Conservation (phyloP, 1,140 invertebrate species). For the Helicoverpa zea region DNA sequence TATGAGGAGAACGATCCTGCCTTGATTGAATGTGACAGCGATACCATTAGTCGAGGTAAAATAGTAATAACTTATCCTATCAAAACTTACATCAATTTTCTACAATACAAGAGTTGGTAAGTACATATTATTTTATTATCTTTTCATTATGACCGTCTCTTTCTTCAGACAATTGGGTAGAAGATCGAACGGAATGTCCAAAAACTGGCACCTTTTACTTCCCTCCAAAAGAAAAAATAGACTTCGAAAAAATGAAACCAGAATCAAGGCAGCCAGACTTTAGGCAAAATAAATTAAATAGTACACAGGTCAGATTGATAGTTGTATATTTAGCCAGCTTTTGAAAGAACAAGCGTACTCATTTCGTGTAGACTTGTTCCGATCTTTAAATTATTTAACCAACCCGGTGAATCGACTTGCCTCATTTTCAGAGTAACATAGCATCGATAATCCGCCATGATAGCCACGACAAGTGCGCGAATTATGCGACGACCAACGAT, state of each 20-base stretch:
- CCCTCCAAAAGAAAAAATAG: constrained; percentile 74
- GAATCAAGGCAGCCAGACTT: constrained; percentile 76
- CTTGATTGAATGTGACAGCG: too few species aligned
- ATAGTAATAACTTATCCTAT: too few species aligned
- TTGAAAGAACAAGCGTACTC: too few species aligned
- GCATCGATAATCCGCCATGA: constrained; percentile 71
- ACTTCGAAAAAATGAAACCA: constrained; percentile 73
- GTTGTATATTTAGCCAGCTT: background rate
- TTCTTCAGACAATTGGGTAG: constrained; percentile 78
- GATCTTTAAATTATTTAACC: background rate
- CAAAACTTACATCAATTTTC: too few species aligned
- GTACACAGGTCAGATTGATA: constrained; percentile 67
- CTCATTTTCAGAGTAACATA: constrained; percentile 67
- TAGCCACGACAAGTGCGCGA: constrained; percentile 73
- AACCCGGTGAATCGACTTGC: background rate
- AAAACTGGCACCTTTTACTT: constrained; percentile 75
- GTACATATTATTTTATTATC: too few species aligned
- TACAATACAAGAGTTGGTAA: too few species aligned
- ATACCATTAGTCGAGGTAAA: too few species aligned
- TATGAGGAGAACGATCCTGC: background rate
- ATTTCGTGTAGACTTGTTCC: too few species aligned
- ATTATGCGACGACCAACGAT: constrained; percentile 74
- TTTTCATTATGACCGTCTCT: background rate
- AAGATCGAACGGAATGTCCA: constrained; percentile 79
- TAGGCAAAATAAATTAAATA: constrained; percentile 75